These are phyloP conservation scores for Acinonyx jubatus DNA, from an alignment of 2,113 vertebrate species.

Conservation along the genomic window DNA sequence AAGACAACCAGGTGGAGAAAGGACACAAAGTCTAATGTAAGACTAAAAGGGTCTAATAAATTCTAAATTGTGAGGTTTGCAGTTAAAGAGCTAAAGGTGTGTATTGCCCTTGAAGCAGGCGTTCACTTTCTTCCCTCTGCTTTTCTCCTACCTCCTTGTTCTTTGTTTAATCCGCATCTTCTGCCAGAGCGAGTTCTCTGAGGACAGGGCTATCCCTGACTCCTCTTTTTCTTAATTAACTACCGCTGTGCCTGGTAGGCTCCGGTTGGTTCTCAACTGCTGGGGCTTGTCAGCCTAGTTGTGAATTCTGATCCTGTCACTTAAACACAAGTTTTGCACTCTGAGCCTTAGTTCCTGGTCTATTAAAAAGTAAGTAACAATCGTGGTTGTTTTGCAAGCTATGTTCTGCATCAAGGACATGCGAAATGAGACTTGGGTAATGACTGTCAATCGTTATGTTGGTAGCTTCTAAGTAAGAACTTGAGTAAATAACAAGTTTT, in stretches of 20 bases:
- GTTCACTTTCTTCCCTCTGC: neutral
- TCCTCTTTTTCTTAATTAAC: neutral
- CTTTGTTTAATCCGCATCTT: neutral
- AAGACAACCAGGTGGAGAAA: neutral
- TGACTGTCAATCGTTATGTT: neutral
- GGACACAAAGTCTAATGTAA: neutral
- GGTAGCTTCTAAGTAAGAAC: neutral
- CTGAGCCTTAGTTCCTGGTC: neutral
- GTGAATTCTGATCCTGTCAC: neutral
- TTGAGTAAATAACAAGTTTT: neutral
- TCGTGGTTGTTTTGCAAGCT: neutral
- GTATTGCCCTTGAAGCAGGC: neutral
- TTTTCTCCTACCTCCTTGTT: neutral
- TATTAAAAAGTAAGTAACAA: neutral
- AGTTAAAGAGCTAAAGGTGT: neutral
- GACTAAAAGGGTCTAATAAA: neutral
- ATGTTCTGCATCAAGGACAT: neutral
- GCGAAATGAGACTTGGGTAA: neutral
- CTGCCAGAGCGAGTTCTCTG: neutral
- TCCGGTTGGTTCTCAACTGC: neutral
- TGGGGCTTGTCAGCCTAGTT: neutral
- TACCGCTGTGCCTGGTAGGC: neutral
- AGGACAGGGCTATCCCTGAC: neutral
- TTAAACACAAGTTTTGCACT: neutral
- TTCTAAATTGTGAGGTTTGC: conserved; percentile 4